Evolutionary conservation across 2,113 vertebrate genomes (phyloP), one percentile per base, ranked within the genome.

Genomic region (Cyprinus carpio): DNA sequence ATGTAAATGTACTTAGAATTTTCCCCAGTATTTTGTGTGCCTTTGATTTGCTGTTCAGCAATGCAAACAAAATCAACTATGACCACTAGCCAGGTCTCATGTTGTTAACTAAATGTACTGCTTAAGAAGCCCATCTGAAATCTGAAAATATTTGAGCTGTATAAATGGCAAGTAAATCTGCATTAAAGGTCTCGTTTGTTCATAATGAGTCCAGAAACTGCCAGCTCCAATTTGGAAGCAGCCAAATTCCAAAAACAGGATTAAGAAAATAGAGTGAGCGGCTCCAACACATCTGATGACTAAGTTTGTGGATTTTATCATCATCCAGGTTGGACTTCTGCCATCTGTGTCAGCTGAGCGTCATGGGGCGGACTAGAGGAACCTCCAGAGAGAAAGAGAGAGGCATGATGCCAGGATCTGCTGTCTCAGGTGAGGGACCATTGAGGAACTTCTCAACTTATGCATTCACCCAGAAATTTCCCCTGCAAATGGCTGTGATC

Each of bases 271-370:
- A 20, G 31, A 31, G 23, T 29, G 49, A 75, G 6, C 27, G 27
- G 75, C 69, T 40, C 23, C 6, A 10, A 29, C 43, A 56, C 37
- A 16, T 37, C 43, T 60, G 27, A 49, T 83, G 79, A 82, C 84
- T 86, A 46, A 76, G 85, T 86, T 80, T 43, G 60, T 37, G 56
- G 82, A 62, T 81, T 54, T 82, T 84, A 82, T 56, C 56, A 75
- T 54, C 51, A 69, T 56, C 74, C 58, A 60, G 56, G 43, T 46
- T 86, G 87, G 80, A 37, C 56, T 13, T 60, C 31, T 31, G 80
- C 72, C 80, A 79, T 85, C 65, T 54, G 60, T 67, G 69, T 82
- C 81, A 71, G 74, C 76, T 34, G 31, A 82, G 79, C 20, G 49
- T 13, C 34, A 75, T 49, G 12, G 37, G 37, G 15, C 4, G 46